Evolutionary conservation across 2,797 vertebrate species (phyloP).

Genomic region (Acanthurus lineatus): DNA sequence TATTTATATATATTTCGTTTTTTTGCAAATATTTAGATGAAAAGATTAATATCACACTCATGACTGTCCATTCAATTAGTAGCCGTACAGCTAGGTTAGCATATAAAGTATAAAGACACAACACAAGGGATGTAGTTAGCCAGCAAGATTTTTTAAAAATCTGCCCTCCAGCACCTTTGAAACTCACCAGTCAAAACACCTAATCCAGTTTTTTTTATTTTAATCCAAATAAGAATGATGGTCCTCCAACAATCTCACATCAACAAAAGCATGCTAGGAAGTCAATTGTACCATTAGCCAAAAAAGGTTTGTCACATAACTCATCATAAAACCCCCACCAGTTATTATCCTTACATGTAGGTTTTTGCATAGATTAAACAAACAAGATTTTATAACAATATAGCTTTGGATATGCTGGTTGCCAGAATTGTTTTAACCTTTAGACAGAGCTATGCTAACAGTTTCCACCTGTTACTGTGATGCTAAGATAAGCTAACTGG

Average conservation of each 20-base stretch:
- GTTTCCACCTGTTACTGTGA: not conserved
- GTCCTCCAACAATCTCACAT: not conserved
- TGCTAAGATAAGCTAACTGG: not conserved
- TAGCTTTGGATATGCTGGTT: too few species aligned
- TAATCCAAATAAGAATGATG: not conserved
- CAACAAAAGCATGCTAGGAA: too few species aligned
- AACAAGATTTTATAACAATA: not conserved
- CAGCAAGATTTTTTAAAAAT: not conserved
- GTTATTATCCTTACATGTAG: not conserved
- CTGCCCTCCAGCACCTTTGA: not conserved
- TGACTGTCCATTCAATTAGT: not conserved
- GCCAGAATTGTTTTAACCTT: too few species aligned
- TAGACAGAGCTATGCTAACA: not conserved
- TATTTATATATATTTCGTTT: not conserved
- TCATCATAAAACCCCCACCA: not conserved
- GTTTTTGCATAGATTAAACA: not conserved
- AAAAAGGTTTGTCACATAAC: not conserved
- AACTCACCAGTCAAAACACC: not conserved
- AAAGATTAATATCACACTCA: not conserved
- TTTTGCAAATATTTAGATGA: not conserved
- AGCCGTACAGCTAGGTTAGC: not conserved
- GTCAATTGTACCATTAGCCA: not conserved
- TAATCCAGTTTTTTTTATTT: not conserved
- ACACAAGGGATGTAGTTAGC: not conserved
- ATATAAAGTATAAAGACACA: not conserved